Base-by-base conservation (phyloP, 2,113 vertebrate genomes). In the Probosciger aterrimus region DNA sequence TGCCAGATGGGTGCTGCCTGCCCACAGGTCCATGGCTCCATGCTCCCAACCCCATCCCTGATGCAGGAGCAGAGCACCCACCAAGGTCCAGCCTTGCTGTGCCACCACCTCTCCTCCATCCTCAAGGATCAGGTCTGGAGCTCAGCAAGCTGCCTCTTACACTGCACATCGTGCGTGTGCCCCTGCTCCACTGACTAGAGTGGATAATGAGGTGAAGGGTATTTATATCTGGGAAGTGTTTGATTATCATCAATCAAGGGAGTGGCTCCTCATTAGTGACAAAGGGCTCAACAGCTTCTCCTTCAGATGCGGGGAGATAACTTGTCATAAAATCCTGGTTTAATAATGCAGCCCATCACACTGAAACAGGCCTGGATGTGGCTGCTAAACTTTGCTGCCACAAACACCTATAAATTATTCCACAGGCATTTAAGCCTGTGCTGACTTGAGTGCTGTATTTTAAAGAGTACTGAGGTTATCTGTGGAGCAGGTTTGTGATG, bases 151-250 rank as follows among this genome's bases (percentile, higher is more conserved):
- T 47, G n/a, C 68, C n/a, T 71, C 39, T 64, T 27, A 15, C 10
- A n/a, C 74, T 9, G 3, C 31, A 46, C 16, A 41, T 12, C 2
- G 16, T 53, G 60, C 16, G 0, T 39, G 78, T 53, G 60, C 50
- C 53, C 43, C 67, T 0, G 2, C 84, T 89, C 39, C 1, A 0
- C 64, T 92, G 89, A 77, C 86, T 64, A 1, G 84, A 41, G 12
- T 3, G 4, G 84, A 63, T 94, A 65, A 88, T 10, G 57, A 74
- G 77, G n/a, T 52, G 35, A 85, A 68, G 52, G 25, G 46, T 50
- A 8, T 7, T 87, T 60, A 65, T 82, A 94, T 95, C 95, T 93
- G 92, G 95, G 95, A 96, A 95, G 46, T 41, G 10, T 85, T 94
- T 30, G 30, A 77, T 94, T 93, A 90, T 86, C 85, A 57, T 82